phyloP scores from a whole-genome alignment of 2,888 invertebrate species.

The Autographa gamma region DNA sequence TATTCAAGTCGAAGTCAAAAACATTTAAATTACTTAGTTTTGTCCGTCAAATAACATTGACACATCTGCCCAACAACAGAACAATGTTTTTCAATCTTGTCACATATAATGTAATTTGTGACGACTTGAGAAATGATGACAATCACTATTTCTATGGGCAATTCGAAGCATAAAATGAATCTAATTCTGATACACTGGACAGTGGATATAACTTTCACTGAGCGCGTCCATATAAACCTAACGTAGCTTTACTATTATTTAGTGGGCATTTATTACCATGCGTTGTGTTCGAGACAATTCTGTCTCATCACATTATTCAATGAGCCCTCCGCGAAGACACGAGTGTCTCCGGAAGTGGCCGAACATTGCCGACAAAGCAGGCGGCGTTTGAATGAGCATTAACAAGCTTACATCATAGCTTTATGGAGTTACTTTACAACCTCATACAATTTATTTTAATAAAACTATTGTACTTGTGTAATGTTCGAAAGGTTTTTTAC shows the following conservation, averaged over 20 bases:
- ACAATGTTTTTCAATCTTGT: slow-evolving; percentile 36
- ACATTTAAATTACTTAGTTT: slow-evolving; percentile 21
- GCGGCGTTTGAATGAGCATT: slow-evolving; percentile 67
- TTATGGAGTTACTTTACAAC: slow-evolving; percentile 48
- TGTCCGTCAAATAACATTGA: slow-evolving; percentile 20
- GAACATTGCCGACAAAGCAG: slow-evolving; percentile 68
- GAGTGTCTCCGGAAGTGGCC: slow-evolving; percentile 67
- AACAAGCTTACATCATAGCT: slow-evolving; percentile 64
- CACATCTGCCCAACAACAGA: slow-evolving; percentile 38
- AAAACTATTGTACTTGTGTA: slow-evolving; percentile 52
- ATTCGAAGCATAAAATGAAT: slow-evolving; percentile 48
- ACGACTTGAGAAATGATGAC: slow-evolving; percentile 52
- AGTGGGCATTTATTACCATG: slow-evolving; percentile 73
- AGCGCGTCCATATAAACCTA: slow-evolving; percentile 62
- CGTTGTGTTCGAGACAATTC: slow-evolving; percentile 75
- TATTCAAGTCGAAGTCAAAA: not conserved
- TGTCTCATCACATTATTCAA: slow-evolving; percentile 76
- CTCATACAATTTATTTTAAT: slow-evolving; percentile 54
- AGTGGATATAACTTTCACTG: slow-evolving; percentile 36
- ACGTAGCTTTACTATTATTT: slow-evolving; percentile 68
- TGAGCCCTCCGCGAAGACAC: slow-evolving; percentile 74
- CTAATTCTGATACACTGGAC: slow-evolving; percentile 34
- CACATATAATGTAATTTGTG: slow-evolving; percentile 40
- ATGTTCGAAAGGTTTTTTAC: slow-evolving; percentile 23
- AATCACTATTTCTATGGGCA: slow-evolving; percentile 49